A percentile compares a stretch with the other conserved stretches of the same genome.
These are phyloP conservation scores for Deroplatys truncata DNA, from an alignment of 2,888 invertebrate genomes.

Conservation along the genomic window DNA sequence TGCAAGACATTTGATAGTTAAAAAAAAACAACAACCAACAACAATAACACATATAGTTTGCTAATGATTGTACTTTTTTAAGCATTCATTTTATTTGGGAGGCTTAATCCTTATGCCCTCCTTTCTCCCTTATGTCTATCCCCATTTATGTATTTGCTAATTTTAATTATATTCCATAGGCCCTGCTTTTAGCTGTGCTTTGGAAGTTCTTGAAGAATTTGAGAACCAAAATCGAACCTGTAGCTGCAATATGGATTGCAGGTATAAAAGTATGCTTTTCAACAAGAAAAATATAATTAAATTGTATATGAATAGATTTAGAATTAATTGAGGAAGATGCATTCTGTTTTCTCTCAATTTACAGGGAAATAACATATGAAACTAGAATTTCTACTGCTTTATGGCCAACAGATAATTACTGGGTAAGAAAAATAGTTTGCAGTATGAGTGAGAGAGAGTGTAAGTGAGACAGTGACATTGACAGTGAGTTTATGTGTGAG, in stretches of 20 bases:
- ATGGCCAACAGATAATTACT: constrained; percentile 31
- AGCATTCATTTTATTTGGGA: no score
- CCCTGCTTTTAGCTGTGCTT: constrained; percentile 21
- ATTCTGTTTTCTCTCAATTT: not conserved
- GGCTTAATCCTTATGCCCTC: no score
- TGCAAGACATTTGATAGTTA: no score
- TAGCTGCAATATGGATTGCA: constrained; percentile 33
- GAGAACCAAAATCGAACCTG: constrained; percentile 25
- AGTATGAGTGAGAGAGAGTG: no score
- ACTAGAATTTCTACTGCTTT: constrained; percentile 30
- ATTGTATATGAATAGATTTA: not conserved
- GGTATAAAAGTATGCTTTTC: constrained; percentile 8
- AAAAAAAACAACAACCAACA: no score
- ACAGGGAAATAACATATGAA: constrained; percentile 30
- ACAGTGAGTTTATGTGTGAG: no score
- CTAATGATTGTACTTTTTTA: no score
- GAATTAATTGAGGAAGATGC: not conserved
- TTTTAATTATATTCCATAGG: not conserved
- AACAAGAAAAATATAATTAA: not conserved
- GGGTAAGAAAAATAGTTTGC: constrained; percentile 20
- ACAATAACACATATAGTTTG: no score
- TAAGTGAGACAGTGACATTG: no score
- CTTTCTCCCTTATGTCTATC: no score
- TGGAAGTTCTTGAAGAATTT: constrained; percentile 29
- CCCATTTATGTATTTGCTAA: not conserved